Conservation (phyloP, 1,140 invertebrate species). For the Platyscapa corneri region DNA sequence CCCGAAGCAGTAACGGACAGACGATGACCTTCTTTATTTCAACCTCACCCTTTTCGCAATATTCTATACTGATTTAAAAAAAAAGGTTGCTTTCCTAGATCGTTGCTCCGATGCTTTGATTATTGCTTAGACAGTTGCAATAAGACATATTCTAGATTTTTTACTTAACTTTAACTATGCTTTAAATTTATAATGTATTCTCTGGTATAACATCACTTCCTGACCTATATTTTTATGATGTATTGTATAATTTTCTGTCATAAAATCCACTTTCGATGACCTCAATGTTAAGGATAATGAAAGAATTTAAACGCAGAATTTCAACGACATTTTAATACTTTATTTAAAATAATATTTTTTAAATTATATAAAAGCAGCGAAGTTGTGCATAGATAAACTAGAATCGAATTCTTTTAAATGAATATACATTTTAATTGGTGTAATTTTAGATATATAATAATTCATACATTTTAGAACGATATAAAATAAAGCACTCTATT, state of each 20-base stretch:
- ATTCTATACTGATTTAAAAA: background rate
- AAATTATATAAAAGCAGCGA: too few species aligned
- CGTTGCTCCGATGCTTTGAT: background rate
- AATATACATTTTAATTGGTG: too few species aligned
- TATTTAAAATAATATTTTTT: background rate
- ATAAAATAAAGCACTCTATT: too few species aligned
- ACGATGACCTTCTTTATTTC: slow-evolving; percentile 20
- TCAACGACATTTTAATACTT: background rate
- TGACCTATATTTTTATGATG: slow-evolving; percentile 16
- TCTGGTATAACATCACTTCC: background rate
- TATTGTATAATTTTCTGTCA: background rate
- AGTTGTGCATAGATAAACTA: background rate
- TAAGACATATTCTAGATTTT: background rate
- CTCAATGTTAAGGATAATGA: background rate
- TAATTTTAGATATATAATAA: too few species aligned
- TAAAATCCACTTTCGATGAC: background rate
- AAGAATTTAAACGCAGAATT: background rate
- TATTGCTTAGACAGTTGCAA: background rate
- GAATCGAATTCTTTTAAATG: too few species aligned
- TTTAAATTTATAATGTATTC: background rate
- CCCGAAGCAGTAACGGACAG: slow-evolving; percentile 22
- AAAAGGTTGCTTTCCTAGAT: background rate
- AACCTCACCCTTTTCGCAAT: background rate
- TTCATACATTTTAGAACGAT: too few species aligned
- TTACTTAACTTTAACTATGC: background rate